These are phyloP conservation scores for Phaethon lepturus DNA, from an alignment of 2,113 vertebrate species.

Conservation along the genomic window DNA sequence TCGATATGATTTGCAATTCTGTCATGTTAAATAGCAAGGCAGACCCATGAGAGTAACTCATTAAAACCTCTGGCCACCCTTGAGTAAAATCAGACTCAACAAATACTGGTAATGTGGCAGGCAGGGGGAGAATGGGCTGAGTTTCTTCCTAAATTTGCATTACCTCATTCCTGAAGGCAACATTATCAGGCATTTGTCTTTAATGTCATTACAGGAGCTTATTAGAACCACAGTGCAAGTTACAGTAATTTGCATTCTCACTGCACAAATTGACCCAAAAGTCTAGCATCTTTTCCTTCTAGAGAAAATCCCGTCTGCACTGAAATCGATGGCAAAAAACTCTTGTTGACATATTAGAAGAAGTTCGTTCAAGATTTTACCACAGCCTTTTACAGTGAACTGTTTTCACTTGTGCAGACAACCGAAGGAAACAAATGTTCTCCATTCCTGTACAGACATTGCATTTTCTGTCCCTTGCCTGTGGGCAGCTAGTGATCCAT, in stretches of 20 bases:
- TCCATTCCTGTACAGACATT: not conserved
- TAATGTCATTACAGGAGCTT: not conserved
- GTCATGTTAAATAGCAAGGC: not conserved
- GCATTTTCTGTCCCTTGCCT: not conserved
- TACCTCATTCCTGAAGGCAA: conserved; percentile 1
- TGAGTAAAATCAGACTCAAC: not conserved
- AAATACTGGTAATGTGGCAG: not conserved
- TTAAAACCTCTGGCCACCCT: not conserved
- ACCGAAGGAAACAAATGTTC: not conserved
- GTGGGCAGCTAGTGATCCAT: not conserved
- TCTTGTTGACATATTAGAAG: not conserved
- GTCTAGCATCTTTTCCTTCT: not conserved
- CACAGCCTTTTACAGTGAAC: not conserved
- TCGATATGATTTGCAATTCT: not conserved
- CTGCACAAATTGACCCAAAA: not conserved
- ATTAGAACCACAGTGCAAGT: not conserved
- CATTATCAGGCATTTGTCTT: not conserved
- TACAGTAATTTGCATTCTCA: not conserved
- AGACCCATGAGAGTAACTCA: not conserved
- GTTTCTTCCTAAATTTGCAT: not conserved
- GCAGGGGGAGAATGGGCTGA: not conserved
- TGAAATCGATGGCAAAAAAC: not conserved
- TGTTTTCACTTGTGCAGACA: not conserved
- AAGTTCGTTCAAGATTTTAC: not conserved
- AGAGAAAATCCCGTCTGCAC: not conserved